These are phyloP conservation scores for Pyrrhosoma nymphula DNA, from an alignment of 2,888 invertebrate genomes.

Conservation along the genomic window DNA sequence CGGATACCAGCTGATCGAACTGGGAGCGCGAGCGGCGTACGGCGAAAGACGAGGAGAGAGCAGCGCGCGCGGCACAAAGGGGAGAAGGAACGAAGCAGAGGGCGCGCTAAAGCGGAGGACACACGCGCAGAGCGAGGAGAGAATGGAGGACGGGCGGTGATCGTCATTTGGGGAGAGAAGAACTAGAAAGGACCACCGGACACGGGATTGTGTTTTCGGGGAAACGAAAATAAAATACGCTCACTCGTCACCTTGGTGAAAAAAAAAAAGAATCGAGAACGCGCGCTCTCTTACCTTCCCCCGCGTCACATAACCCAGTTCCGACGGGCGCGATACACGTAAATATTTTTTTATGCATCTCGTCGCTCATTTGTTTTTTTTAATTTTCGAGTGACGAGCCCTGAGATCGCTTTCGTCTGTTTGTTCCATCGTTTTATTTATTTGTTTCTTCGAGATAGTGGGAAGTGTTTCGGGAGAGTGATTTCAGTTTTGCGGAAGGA, in stretches of 20 bases:
- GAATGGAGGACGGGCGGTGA: not conserved
- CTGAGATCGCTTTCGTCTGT: not conserved
- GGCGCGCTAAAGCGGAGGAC: not conserved
- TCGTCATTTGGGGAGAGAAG: no score
- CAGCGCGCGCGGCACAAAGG: no score
- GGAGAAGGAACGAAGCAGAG: not conserved
- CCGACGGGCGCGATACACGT: not conserved
- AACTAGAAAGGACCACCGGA: not conserved
- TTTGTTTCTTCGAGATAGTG: not conserved
- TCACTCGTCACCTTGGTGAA: not conserved
- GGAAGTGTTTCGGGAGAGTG: not conserved
- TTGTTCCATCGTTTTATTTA: not conserved
- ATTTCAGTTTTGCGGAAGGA: not conserved
- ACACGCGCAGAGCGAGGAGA: no score
- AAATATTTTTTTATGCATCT: not conserved
- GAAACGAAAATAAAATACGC: not conserved
- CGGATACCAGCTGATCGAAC: slow-evolving; percentile 63
- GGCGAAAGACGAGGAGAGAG: not conserved
- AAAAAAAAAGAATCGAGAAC: not conserved
- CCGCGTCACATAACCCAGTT: slow-evolving; percentile 25
- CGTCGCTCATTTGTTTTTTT: not conserved
- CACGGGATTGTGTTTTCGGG: not conserved
- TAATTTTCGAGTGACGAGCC: not conserved
- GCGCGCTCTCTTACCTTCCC: not conserved
- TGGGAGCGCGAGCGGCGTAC: not conserved